Evolutionary conservation across 2,888 invertebrate genomes (phyloP), one percentile per base, ranked within the genome.

Genomic region (Xestia sexstrigata): DNA sequence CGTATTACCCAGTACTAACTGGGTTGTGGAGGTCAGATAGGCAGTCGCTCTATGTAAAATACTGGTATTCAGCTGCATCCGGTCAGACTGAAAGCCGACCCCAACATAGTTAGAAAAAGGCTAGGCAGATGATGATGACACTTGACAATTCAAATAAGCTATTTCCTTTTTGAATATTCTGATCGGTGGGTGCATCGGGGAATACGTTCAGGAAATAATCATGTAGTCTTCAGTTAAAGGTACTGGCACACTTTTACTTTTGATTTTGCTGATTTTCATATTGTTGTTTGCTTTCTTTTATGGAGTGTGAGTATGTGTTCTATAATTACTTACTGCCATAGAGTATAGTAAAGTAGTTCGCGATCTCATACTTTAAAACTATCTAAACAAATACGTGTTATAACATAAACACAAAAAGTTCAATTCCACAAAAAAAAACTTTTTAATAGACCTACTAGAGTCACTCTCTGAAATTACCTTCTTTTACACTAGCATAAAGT

Each of bases 121-220:
- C n/a, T n/a, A n/a, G n/a, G n/a, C n/a, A n/a, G n/a, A n/a, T n/a
- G n/a, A n/a, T n/a, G n/a, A n/a, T n/a, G n/a, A 76, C 60, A 70
- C 62, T 80, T 69, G 75, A 63, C 65, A 42, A 72, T 79, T 76
- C 66, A 70, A 87, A 86, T 66, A 78, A 71, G 71, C 72, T 80
- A 90, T 89, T 85, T 88, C 86, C 90, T 73, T 68, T 60, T 30
- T 60, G 69, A 69, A 78, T 74, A 73, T 70, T 74, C 72, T 79
- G 79, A 83, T 82, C 81, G 71, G 69, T 62, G 67, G 71, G 30
- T 86, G 87, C 90, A 86, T 81, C 67, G 70, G 60, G 47, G 66
- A 88, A 82, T 75, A 84, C 63, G 81, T 73, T 78, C 60, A 79
- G 85, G 87, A 82, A 86, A 89, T 90, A 90, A 87, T 85, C 77